Percentiles rank a stretch among this genome's conserved stretches.
Conservation (phyloP, 2,113 vertebrate genomes). For the Oostethus manadensis region DNA sequence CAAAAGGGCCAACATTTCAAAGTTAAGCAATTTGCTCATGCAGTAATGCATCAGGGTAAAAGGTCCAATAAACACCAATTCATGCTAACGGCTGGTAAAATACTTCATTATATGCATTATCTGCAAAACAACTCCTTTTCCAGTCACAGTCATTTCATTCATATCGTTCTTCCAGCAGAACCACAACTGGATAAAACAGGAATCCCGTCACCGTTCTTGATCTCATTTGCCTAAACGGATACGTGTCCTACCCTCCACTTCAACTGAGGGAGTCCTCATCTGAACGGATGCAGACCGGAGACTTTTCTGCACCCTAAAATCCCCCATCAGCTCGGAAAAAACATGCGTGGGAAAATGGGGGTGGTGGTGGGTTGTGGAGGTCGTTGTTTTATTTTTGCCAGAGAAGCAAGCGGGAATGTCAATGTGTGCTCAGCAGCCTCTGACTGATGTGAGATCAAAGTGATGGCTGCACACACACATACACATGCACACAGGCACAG, state of each 20-base stretch:
- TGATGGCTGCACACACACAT: conserved; percentile 48
- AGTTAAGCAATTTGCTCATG: neutral
- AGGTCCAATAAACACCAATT: neutral
- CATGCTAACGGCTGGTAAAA: neutral
- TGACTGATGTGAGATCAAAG: conserved; percentile 68
- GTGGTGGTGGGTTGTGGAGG: conserved; percentile 16
- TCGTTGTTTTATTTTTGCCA: conserved; percentile 70
- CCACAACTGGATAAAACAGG: conserved; percentile 21
- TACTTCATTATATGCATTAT: no score
- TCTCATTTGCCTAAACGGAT: conserved; percentile 49
- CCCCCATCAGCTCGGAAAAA: conserved; percentile 46
- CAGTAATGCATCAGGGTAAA: neutral
- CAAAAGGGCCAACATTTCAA: no score
- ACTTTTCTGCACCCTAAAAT: conserved; percentile 26
- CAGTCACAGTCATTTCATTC: conserved; percentile 8
- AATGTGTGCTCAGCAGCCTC: conserved; percentile 57
- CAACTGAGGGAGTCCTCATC: conserved; percentile 35
- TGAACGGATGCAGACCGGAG: conserved; percentile 50
- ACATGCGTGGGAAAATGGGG: conserved; percentile 59
- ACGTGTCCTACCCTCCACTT: conserved; percentile 33
- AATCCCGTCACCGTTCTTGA: conserved; percentile 17
- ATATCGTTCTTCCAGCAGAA: conserved; percentile 8
- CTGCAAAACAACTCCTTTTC: neutral
- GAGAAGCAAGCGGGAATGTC: conserved; percentile 62
- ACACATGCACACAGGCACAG: conserved; percentile 30